These are phyloP conservation scores for Ichneumon xanthorius DNA, from an alignment of 2,888 invertebrate genomes.

Conservation along the genomic window DNA sequence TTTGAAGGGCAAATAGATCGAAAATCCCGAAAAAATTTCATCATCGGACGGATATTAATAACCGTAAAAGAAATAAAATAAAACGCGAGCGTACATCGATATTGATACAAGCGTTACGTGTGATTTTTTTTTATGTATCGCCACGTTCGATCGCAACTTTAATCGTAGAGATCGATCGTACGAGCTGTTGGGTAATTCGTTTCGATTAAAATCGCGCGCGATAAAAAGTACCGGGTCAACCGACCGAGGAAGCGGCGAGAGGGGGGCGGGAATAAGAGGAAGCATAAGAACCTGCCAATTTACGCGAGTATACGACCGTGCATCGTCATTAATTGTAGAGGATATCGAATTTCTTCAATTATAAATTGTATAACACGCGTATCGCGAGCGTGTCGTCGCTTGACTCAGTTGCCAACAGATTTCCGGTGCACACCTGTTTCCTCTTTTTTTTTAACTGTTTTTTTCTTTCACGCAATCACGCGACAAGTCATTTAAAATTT, in stretches of 20 bases:
- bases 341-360: conserved; percentile 38
- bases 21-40: conserved; percentile 9
- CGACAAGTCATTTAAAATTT: neutral
- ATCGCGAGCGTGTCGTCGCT: conserved; percentile 7
- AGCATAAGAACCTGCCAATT: conserved; percentile 28
- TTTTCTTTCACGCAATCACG: neutral
- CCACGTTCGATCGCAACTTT: conserved; percentile 28
- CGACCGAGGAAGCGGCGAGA: neutral
- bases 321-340: conserved; percentile 23
- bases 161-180: conserved; percentile 50
- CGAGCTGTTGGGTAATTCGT: conserved; percentile 69
- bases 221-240: conserved; percentile 12
- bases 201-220: conserved; percentile 70
- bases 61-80: conserved; percentile 17
- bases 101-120: conserved; percentile 63
- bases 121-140: conserved; percentile 40
- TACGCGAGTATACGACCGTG: conserved; percentile 26
- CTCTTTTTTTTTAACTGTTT: neutral
- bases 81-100: conserved; percentile 32
- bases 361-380: conserved; percentile 19
- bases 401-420: neutral
- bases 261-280: conserved; percentile 17
- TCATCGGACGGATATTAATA: conserved; percentile 17
- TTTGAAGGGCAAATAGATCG: conserved; percentile 3
- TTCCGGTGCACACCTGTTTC: neutral